A percentile compares a stretch with the other conserved stretches of the same genome.
Conservation (phyloP, 1,140 invertebrate species). For the Aphaenogaster ashmeadi region DNA sequence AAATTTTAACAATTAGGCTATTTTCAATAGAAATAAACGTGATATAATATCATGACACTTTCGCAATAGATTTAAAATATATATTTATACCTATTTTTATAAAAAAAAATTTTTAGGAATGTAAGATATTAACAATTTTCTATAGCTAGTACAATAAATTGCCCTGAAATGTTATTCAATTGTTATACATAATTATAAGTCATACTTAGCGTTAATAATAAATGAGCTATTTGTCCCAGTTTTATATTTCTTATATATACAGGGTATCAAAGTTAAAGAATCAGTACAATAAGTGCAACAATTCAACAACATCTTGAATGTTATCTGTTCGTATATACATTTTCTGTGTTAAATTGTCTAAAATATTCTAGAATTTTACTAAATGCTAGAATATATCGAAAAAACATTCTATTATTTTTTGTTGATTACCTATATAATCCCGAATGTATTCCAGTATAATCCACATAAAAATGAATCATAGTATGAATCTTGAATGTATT, state of each 20-base stretch:
- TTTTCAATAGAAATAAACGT: conserved; percentile 1
- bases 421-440: conserved; percentile 28
- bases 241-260: conserved; percentile 35
- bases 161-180: background rate
- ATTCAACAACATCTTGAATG: conserved; percentile 15
- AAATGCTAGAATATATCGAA: background rate
- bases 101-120: conserved; percentile 41
- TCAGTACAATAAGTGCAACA: background rate
- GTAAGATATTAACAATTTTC: conserved; percentile 15
- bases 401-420: conserved; percentile 25
- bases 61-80: background rate
- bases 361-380: conserved; percentile 4
- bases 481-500: background rate
- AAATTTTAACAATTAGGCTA: conserved; percentile 30
- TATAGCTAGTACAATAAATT: conserved; percentile 2
- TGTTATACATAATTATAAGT: background rate
- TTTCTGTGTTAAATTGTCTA: background rate
- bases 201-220: background rate
- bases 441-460: conserved; percentile 13
- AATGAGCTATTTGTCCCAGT: background rate
- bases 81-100: conserved; percentile 1
- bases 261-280: conserved; percentile 22
- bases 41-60: background rate
- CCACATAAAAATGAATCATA: conserved; percentile 17
- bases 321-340: conserved; percentile 3